Conservation (phyloP, 1,140 invertebrate genomes). For the Aphis gossypii region DNA sequence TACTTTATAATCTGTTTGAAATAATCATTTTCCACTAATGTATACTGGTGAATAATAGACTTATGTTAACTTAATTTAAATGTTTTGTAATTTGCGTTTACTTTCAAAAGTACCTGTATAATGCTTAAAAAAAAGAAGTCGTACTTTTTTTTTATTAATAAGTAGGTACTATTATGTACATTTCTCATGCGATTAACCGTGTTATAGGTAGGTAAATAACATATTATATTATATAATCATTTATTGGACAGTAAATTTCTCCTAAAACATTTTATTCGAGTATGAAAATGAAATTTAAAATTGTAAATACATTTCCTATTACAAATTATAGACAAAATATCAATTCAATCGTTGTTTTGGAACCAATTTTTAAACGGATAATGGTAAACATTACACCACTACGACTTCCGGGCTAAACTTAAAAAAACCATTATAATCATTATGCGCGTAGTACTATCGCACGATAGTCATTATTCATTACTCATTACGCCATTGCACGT, state of each 20-base stretch:
- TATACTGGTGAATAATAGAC: not conserved
- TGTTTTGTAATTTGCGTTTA: not conserved
- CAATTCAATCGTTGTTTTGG: not conserved
- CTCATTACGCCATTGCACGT: not conserved
- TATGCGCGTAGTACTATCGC: not conserved
- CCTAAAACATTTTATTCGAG: not conserved
- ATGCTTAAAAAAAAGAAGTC: not conserved
- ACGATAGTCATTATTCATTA: not conserved
- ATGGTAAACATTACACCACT: not conserved
- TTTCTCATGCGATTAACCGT: not conserved
- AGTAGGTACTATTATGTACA: not conserved
- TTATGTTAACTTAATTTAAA: not conserved
- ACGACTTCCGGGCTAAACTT: not conserved
- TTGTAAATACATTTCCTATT: not conserved
- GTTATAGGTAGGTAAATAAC: not conserved
- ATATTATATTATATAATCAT: not conserved
- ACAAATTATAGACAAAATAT: not conserved
- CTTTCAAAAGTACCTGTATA: not conserved
- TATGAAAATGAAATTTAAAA: not conserved
- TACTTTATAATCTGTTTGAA: not conserved
- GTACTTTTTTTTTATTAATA: not conserved
- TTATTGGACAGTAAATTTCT: not conserved
- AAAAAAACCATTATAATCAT: not conserved
- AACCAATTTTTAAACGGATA: conserved; percentile 33
- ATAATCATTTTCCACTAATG: not conserved